These are phyloP conservation scores for Benthosema pterotum DNA, from an alignment of 2,797 vertebrate genomes.

Conservation along the genomic window DNA sequence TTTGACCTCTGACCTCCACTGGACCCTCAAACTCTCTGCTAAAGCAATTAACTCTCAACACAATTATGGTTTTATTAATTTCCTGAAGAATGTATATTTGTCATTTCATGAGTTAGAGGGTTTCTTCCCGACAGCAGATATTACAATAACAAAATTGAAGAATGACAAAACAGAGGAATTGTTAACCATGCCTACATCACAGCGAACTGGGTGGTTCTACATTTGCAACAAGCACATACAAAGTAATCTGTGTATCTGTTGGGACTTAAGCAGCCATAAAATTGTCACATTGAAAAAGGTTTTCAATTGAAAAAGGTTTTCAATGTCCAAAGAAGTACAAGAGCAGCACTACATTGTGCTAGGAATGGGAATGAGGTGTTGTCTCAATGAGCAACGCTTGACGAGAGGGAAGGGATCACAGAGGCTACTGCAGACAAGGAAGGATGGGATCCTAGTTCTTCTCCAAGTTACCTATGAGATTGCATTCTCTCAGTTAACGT, in stretches of 20 bases:
- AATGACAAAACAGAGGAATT: neutral
- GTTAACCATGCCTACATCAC: slow-evolving; percentile 1
- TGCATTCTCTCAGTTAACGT: slow-evolving; percentile 57
- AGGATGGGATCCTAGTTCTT: slow-evolving; percentile 36
- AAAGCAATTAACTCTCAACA: too few species aligned
- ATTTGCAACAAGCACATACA: neutral
- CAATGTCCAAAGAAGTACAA: neutral
- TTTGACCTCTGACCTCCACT: too few species aligned
- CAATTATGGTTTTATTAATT: too few species aligned
- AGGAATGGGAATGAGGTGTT: slow-evolving; percentile 2
- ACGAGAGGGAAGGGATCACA: slow-evolving; percentile 27
- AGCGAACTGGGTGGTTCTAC: neutral
- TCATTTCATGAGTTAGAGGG: too few species aligned
- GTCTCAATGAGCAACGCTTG: slow-evolving; percentile 19
- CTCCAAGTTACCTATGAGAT: slow-evolving; percentile 76
- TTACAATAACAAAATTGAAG: neutral
- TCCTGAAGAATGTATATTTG: too few species aligned
- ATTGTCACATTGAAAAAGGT: neutral
- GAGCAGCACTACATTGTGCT: neutral
- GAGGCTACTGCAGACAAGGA: slow-evolving; percentile 20
- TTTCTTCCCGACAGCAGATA: too few species aligned
- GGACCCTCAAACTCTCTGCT: too few species aligned
- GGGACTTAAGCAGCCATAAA: slow-evolving; percentile 26
- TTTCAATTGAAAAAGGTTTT: too few species aligned
- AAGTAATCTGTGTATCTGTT: slow-evolving; percentile 34